Conservation (phyloP, 2,113 vertebrate species). For the Myotis brandtii region DNA sequence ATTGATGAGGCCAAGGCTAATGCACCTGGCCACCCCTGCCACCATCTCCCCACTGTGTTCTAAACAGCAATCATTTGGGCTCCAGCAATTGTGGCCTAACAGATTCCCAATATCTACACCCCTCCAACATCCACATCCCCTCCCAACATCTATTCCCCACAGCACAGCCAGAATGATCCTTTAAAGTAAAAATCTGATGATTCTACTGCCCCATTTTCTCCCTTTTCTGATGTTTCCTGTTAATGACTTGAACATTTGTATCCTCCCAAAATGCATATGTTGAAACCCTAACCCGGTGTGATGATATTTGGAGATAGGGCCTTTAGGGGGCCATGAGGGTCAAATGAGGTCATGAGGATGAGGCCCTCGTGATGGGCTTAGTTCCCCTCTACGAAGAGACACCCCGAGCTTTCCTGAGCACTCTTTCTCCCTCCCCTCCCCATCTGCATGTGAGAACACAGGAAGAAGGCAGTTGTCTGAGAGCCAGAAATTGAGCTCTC, state of each 20-base stretch:
- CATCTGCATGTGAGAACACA: background rate
- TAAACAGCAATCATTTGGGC: background rate
- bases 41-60: too few species aligned
- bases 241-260: background rate
- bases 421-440: background rate
- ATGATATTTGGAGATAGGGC: background rate
- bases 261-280: background rate
- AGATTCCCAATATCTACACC: background rate
- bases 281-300: background rate
- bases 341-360: background rate
- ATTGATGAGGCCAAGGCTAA: background rate
- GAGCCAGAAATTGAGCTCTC: background rate
- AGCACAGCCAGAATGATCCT: background rate
- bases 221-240: background rate
- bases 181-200: background rate
- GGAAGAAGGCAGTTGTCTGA: background rate
- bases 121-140: background rate
- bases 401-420: too few species aligned
- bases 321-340: background rate
- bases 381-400: background rate
- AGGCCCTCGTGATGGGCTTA: background rate
- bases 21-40: background rate
- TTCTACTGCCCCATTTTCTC: background rate
- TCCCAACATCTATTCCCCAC: background rate
- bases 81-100: background rate